Conservation (phyloP, 2,797 vertebrate species). For the Simalia tracyae region DNA sequence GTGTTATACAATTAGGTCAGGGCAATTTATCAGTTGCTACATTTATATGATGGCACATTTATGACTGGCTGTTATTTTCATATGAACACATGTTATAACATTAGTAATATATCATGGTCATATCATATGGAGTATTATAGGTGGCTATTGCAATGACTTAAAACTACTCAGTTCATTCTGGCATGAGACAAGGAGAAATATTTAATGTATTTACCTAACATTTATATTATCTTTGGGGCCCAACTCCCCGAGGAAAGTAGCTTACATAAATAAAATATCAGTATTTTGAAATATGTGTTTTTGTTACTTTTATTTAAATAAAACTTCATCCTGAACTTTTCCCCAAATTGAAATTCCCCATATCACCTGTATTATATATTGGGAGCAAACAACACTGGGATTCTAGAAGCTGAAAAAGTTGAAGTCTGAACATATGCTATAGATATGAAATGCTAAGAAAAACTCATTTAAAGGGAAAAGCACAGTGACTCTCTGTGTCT, state of each 20-base stretch:
- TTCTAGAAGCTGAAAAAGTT: background rate
- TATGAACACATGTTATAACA: background rate
- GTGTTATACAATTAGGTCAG: background rate
- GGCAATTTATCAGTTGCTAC: background rate
- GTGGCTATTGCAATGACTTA: background rate
- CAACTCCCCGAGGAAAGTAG: background rate
- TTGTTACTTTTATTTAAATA: background rate
- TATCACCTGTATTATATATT: background rate
- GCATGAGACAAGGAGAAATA: background rate
- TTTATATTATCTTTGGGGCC: background rate
- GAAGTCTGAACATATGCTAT: background rate
- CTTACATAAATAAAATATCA: background rate
- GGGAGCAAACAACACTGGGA: background rate
- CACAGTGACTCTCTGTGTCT: background rate
- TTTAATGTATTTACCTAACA: background rate
- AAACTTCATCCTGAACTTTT: background rate
- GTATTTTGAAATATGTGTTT: background rate
- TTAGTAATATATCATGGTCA: background rate
- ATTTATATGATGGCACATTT: background rate
- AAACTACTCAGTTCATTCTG: background rate
- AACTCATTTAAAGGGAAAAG: background rate
- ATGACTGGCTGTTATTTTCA: background rate
- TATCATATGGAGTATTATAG: background rate
- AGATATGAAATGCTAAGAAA: background rate
- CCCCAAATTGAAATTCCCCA: background rate